These are phyloP conservation scores for Calameuta pallipes DNA, from an alignment of 2,888 invertebrate genomes.

Conservation along the genomic window DNA sequence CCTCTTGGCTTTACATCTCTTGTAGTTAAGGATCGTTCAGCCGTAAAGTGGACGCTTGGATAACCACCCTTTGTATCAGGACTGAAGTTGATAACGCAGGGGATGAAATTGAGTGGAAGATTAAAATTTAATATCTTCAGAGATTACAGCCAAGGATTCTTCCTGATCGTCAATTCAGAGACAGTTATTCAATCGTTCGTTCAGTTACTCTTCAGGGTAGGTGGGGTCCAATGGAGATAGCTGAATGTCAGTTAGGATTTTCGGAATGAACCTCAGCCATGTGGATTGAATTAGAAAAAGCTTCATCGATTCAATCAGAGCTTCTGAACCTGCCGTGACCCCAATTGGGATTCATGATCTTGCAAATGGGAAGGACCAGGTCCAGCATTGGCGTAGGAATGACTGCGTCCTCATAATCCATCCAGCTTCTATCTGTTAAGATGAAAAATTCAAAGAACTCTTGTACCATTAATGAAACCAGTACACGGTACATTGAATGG, in stretches of 20 bases:
- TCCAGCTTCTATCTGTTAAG: neutral
- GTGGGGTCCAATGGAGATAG: neutral
- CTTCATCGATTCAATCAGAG: neutral
- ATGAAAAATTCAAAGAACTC: neutral
- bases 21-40: neutral
- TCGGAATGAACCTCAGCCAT: neutral
- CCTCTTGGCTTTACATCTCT: neutral
- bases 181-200: neutral
- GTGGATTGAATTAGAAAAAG: neutral
- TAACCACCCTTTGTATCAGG: neutral
- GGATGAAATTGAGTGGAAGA: neutral
- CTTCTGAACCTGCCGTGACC: neutral
- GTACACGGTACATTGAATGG: neutral
- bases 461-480: neutral
- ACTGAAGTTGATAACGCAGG: neutral
- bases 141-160: neutral
- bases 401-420: neutral
- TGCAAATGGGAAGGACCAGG: neutral
- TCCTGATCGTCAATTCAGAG: neutral
- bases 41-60: neutral
- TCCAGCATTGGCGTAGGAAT: neutral
- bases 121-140: neutral
- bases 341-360: neutral
- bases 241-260: neutral
- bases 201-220: neutral